Conservation (phyloP, 2,888 invertebrate genomes). For the Dynastes hyllus region DNA sequence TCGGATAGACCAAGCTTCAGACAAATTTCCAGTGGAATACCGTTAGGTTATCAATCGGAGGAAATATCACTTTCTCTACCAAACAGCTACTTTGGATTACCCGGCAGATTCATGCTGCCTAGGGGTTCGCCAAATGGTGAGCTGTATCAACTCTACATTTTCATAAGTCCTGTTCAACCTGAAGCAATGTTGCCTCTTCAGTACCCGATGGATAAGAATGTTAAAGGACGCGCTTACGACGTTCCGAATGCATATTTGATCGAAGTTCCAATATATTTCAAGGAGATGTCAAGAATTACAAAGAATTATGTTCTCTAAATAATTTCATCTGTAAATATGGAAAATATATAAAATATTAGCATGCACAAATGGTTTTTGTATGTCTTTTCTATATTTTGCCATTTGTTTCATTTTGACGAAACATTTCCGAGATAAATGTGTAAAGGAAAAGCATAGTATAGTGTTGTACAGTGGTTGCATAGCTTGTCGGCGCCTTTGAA, state of each 20-base stretch:
- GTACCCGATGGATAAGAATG: neutral
- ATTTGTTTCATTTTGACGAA: too few species aligned
- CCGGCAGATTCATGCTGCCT: conserved; percentile 76
- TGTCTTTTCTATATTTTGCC: too few species aligned
- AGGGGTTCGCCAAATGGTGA: conserved; percentile 79
- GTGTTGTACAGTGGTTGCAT: too few species aligned
- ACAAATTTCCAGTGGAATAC: conserved; percentile 68
- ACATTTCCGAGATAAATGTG: too few species aligned
- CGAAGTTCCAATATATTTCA: conserved; percentile 75
- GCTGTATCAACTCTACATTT: conserved; percentile 72
- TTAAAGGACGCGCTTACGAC: conserved; percentile 69
- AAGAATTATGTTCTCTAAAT: neutral
- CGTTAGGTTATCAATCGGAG: neutral
- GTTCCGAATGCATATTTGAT: conserved; percentile 81
- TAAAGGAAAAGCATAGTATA: too few species aligned
- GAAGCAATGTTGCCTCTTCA: conserved; percentile 73
- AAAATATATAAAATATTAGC: conserved; percentile 19
- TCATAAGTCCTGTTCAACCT: conserved; percentile 67
- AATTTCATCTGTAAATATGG: neutral
- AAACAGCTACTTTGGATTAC: neutral
- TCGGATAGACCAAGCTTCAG: conserved; percentile 78
- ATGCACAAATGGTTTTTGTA: neutral
- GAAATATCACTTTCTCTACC: neutral
- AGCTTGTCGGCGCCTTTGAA: too few species aligned
- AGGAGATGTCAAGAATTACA: neutral